These are phyloP conservation scores for Hystrix brachyura DNA, from an alignment of 2,113 vertebrate genomes.

Conservation along the genomic window DNA sequence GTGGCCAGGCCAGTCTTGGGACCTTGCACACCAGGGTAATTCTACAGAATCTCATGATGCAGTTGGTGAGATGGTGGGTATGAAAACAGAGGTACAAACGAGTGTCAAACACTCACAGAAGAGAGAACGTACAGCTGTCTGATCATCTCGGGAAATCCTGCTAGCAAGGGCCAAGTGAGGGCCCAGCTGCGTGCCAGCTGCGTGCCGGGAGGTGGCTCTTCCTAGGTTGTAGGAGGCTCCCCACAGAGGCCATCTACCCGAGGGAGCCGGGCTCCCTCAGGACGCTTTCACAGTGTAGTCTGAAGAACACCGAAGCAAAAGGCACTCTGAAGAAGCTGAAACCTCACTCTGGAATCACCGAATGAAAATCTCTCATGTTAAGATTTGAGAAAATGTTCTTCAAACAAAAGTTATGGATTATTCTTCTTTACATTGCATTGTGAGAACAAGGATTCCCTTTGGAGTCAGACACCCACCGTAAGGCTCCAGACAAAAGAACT, in stretches of 20 bases:
- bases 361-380: neutral
- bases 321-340: conserved; percentile 8
- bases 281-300: neutral
- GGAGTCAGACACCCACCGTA: neutral
- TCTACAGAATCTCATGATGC: neutral
- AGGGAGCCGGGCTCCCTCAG: rapidly evolving
- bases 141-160: neutral
- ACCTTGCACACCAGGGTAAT: neutral
- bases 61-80: rapidly evolving
- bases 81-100: neutral
- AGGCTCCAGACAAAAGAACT: conserved; percentile 6
- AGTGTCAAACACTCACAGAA: neutral
- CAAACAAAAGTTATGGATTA: neutral
- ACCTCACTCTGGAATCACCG: neutral
- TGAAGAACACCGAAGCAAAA: neutral
- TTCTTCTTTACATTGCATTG: neutral
- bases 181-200: neutral
- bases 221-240: neutral
- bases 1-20: neutral
- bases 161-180: neutral
- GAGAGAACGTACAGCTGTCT: neutral
- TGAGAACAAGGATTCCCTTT: neutral
- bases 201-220: neutral
- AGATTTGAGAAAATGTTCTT: neutral
- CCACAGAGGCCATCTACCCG: neutral